phyloP scores from a whole-genome alignment of 1,140 invertebrate species.

The Cydia splendana region DNA sequence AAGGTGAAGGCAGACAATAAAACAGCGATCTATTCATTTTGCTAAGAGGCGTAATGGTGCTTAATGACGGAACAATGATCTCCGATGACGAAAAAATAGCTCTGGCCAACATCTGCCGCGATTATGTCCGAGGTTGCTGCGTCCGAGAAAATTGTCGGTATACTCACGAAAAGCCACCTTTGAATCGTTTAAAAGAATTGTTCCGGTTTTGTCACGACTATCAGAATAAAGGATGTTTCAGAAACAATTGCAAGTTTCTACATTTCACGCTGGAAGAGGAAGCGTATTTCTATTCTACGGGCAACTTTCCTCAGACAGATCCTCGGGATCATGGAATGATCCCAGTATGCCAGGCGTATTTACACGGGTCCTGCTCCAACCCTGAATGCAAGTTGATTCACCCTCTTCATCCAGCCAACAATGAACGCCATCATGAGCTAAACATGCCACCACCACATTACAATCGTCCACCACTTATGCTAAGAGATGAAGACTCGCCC shows the following conservation, averaged over 20 bases:
- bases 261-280: constrained; percentile 66
- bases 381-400: constrained; percentile 63
- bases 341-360: constrained; percentile 58
- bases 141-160: constrained; percentile 67
- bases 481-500: constrained; percentile 67
- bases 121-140: constrained; percentile 68
- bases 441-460: constrained; percentile 54
- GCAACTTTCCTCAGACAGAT: constrained; percentile 53
- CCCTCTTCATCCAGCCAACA: constrained; percentile 51
- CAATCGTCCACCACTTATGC: constrained; percentile 52
- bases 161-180: constrained; percentile 67
- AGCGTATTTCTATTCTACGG: constrained; percentile 65
- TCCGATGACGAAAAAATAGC: constrained; percentile 51
- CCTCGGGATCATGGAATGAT: constrained; percentile 44
- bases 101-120: constrained; percentile 60
- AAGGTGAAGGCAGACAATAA: background rate
- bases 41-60: constrained; percentile 45
- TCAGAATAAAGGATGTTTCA: constrained; percentile 74
- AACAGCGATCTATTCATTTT: constrained; percentile 37
- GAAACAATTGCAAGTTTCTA: constrained; percentile 70
- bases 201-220: constrained; percentile 74
- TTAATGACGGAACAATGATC: constrained; percentile 49
- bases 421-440: constrained; percentile 48
- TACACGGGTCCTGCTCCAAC: constrained; percentile 59
- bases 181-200: constrained; percentile 60